Base-by-base conservation (phyloP, 1,140 invertebrate genomes). In the Gonatopus flavifemur region DNA sequence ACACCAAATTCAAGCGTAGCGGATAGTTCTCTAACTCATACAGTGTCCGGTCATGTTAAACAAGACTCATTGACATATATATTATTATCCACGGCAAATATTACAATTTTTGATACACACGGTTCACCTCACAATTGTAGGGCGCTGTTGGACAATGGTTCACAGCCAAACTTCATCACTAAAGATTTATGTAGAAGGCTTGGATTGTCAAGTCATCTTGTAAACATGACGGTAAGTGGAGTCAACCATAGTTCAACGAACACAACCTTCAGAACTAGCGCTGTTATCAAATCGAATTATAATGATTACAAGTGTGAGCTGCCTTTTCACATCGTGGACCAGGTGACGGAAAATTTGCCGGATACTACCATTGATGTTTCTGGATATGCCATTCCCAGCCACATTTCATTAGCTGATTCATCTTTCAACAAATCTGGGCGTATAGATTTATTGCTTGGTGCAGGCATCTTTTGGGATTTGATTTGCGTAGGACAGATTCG, bases 361-460 rank as follows among this genome's bases (percentile, higher is more conserved):
- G 25, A 35, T 1, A 28, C 30, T 1, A 13, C 3, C 1, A n/a
- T 15, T 40, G 3, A 10, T 2, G 0, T 3, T 31, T 12, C 2
- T 44, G n/a, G 35, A 44, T 10, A n/a, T 44, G 1, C 19, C 18
- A 16, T 6, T 37, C 21, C 39, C 52, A 28, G 12, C 19, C 1
- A 33, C 25, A 9, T 13, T 50, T 4, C 8, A 9, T 39, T 61
- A 3, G 51, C 55, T 1, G 59, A 57, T 24, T 41, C 59, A 1
- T 9, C 45, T 1, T 60, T 57, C 15, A 19, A 21, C 12, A 7
- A 8, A 4, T 18, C 30, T 0, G 37, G 41, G 15, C n/a, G 24
- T 10, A 40, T 60, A 2, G 54, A 57, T 30, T 7, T 60, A 1
- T 43, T 60, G 1, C 19, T 60, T 3, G 57, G 53, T 5, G 49